phyloP scores from a whole-genome alignment of 2,113 vertebrate species.

The Brevimyrus niger region DNA sequence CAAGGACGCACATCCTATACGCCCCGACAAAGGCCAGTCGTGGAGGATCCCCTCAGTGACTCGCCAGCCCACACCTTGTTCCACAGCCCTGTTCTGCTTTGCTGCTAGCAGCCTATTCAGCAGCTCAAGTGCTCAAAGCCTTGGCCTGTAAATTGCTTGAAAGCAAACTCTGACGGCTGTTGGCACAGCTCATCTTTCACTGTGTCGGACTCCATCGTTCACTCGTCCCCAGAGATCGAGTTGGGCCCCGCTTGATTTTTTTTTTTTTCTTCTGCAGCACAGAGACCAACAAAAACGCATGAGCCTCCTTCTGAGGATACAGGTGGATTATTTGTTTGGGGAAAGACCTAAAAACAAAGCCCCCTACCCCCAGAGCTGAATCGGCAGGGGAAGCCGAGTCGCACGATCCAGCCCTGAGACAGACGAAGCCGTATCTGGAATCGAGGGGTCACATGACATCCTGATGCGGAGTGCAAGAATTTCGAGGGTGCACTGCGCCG shows the following conservation, averaged over 20 bases:
- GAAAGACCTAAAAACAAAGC: background rate
- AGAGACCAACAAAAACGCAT: background rate
- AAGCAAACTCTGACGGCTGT: background rate
- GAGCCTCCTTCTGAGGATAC: background rate
- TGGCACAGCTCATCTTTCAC: background rate
- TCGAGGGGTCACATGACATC: conserved; percentile 24
- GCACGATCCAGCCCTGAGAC: conserved; percentile 8
- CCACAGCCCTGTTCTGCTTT: background rate
- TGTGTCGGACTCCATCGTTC: background rate
- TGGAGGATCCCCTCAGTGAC: background rate
- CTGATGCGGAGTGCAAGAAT: conserved; percentile 36
- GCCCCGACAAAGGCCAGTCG: background rate
- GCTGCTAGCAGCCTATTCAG: background rate
- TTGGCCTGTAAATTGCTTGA: background rate
- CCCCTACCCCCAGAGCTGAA: background rate
- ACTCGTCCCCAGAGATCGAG: background rate
- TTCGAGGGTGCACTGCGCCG: conserved; percentile 21
- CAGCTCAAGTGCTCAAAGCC: background rate
- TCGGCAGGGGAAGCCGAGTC: background rate
- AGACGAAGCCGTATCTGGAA: conserved; percentile 15
- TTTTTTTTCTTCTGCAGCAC: background rate
- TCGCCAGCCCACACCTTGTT: background rate
- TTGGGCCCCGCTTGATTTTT: background rate
- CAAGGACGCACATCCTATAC: background rate
- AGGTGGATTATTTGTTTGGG: background rate